Percentiles rank a stretch among this genome's conserved stretches.
These are phyloP conservation scores for Acropternis orthonyx DNA, from an alignment of 2,797 vertebrate species.

Conservation along the genomic window DNA sequence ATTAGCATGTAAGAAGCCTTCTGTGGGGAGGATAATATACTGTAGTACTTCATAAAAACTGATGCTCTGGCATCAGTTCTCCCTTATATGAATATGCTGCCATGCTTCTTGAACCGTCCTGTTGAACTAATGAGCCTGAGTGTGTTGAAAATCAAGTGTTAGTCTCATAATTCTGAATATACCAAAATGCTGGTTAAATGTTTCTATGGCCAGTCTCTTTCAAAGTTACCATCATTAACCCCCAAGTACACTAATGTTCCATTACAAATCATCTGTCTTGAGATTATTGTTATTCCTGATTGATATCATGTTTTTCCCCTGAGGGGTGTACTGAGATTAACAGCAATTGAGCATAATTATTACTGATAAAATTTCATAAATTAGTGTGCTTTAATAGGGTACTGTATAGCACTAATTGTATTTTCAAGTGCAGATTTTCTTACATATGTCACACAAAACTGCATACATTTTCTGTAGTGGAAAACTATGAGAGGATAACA, in stretches of 20 bases:
- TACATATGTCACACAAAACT: slow-evolving; percentile 54
- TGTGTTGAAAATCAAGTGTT: background rate
- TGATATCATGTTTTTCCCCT: background rate
- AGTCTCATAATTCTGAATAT: background rate
- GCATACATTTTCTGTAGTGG: slow-evolving; percentile 50
- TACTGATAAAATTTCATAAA: slow-evolving; percentile 35
- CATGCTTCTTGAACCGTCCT: background rate
- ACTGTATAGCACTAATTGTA: background rate
- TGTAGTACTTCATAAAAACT: background rate
- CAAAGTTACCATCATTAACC: slow-evolving; percentile 2
- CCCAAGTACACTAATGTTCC: background rate
- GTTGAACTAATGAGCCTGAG: background rate
- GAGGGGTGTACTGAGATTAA: slow-evolving; percentile 1
- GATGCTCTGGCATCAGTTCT: background rate
- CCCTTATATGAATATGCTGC: background rate
- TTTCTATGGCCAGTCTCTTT: background rate
- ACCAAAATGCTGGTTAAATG: background rate
- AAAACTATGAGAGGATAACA: slow-evolving; percentile 46
- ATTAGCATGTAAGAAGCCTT: background rate
- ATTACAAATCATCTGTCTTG: background rate
- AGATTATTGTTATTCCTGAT: slow-evolving; percentile 21
- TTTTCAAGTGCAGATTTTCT: slow-evolving; percentile 49
- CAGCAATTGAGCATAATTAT: background rate
- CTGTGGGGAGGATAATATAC: background rate
- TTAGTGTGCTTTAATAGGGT: slow-evolving; percentile 34